phyloP scores from a whole-genome alignment of 2,113 vertebrate genomes.

The Rallus limicola region DNA sequence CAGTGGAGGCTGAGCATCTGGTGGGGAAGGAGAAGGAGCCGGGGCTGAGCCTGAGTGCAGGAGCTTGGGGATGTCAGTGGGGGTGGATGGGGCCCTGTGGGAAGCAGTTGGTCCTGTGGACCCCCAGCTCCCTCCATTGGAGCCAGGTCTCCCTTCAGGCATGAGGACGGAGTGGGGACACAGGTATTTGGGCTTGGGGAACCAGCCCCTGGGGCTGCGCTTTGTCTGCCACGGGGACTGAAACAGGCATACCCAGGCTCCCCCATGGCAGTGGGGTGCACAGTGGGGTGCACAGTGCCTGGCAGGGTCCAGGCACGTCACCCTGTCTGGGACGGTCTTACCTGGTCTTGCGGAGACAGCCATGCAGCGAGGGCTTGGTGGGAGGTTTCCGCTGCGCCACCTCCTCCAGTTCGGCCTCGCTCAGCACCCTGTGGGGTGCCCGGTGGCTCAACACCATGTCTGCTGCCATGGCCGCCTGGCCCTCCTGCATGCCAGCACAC shows the following conservation, averaged over 20 bases:
- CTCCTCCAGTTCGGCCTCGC: conserved; percentile 81
- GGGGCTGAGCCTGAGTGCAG: background rate
- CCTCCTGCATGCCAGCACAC: background rate
- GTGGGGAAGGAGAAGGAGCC: background rate
- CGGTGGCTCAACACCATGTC: background rate
- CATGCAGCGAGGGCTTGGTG: background rate
- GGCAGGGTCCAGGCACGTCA: background rate
- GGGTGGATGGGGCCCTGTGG: no score
- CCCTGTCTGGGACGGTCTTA: background rate
- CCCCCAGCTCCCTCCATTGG: background rate
- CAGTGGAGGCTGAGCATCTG: conserved; percentile 81
- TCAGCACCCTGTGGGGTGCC: conserved; percentile 68
- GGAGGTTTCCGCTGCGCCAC: conserved; percentile 69
- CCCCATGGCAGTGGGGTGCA: background rate
- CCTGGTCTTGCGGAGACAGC: conserved; percentile 10
- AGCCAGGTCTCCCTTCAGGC: background rate
- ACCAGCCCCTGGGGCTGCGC: background rate
- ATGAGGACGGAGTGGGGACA: background rate
- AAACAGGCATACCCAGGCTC: background rate
- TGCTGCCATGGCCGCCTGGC: background rate
- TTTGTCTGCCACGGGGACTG: rapidly evolving
- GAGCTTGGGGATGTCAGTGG: background rate
- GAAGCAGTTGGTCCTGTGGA: background rate
- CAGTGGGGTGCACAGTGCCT: background rate
- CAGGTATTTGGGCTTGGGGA: background rate